Base-by-base conservation (phyloP, 2,797 vertebrate species). In the Labroides dimidiatus region DNA sequence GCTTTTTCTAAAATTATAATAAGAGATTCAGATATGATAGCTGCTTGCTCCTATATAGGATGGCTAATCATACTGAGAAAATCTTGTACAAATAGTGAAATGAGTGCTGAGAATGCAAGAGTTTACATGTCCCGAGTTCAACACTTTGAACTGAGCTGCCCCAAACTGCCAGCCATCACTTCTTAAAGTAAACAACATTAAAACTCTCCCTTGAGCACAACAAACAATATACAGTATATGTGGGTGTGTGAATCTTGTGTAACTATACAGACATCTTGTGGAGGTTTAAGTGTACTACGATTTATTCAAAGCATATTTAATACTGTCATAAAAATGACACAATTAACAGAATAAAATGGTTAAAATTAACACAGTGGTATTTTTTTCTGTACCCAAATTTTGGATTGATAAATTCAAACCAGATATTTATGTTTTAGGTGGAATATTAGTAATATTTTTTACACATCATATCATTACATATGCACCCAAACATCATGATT, bases 191-290 rank as follows among this genome's bases (percentile, higher is more conserved):
- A 57, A 58, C 54, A 79, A 50, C 42, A 68, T 62, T 56, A 50
- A 49, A 67, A 65, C 52, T 36, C 6, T 69, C 63, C 48, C 63
- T 21, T 27, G 52, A 78, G 59, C 39, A 20, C 49, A 52, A 70
- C n/a, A 61, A 27, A 16, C 47, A 23, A 7, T 33, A 33, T 7
- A n/a, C 33, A 27, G 8, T 49, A 30, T 0, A 8, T 4, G 14
- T 0, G 14, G 14, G 15, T 23, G 12, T 1, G 16, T 20, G 16
- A 10, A n/a, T 78, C 51, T 64, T 68, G 65, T 83, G 49, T 65
- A 70, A 69, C 64, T 87, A 82, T 69, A 84, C 70, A 86, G 92
- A 89, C 93, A 93, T 81, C 93, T 91, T 72, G 75, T 89, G 93
- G 89, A 33, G 0, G 2, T 11, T 45, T 33, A 7, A 7, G 0